Evolutionary conservation across 2,888 invertebrate species (phyloP), one percentile per base, ranked within the genome.

Genomic region (Macaria liturata): DNA sequence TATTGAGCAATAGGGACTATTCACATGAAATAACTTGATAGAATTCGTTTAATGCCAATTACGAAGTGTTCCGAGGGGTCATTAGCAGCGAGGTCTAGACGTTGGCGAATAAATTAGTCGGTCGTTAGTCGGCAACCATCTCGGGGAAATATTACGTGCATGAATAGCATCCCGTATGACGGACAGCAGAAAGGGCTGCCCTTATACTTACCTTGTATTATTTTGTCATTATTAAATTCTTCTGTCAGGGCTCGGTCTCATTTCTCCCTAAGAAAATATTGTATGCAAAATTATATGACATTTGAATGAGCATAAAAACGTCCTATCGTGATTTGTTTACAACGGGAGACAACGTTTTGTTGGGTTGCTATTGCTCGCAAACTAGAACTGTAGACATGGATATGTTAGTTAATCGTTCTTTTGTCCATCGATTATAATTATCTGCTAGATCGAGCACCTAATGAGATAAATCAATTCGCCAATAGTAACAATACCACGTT

Each of bases 191-290:
- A 91, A 91, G 91, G 91, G 80, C 81, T 81, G 84, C 86, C 84
- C 86, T 88, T 88, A 88, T 84, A 87, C 81, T 86, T 87, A 81
- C 84, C 88, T 88, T 86, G 91, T 90, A 91, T 91, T 91, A 91
- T 91, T 91, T 91, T 91, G 91, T 91, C 91, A 91, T 91, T 91
- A 91, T 91, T 91, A 91, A 91, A 91, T 91, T 91, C 91, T 82
- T 77, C 83, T 89, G 91, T 91, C 91, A 90, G 81, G 80, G 73
- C 80, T 72, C 75, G 84, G 87, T 90, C 83, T 88, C 88, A 86
- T 90, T 91, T 86, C 83, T 79, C 75, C 81, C 80, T 77, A 84
- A 85, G 89, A 84, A 91, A 91, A 91, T 91, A 91, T 91, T 91
- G 91, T 91, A 91, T 91, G 91, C 91, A 91, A 91, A 91, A 88